These are phyloP conservation scores for Saxidomus purpurata DNA, from an alignment of 1,140 invertebrate genomes.

Conservation along the genomic window DNA sequence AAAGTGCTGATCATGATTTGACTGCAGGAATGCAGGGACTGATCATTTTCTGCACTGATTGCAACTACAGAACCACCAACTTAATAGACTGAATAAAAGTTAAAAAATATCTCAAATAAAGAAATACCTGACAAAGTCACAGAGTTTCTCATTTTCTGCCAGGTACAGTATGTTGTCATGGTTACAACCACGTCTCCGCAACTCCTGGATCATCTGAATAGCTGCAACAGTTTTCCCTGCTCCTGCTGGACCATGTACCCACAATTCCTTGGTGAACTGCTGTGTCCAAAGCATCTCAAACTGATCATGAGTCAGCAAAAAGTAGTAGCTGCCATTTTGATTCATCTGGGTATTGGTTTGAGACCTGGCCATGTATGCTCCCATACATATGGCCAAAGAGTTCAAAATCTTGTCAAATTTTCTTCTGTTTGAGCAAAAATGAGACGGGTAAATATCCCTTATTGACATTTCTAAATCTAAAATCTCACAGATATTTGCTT, in stretches of 20 bases:
- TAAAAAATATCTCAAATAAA: neutral
- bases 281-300: constrained; percentile 79
- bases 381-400: constrained; percentile 73
- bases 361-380: constrained; percentile 74
- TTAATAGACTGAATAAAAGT: too few relatives aligned
- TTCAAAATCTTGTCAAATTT: constrained; percentile 75
- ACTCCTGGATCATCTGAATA: constrained; percentile 77
- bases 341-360: constrained; percentile 46
- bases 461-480: constrained; percentile 54
- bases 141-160: constrained; percentile 79
- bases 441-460: constrained; percentile 74
- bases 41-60: too few relatives aligned
- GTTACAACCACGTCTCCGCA: constrained; percentile 71
- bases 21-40: too few relatives aligned
- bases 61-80: too few relatives aligned
- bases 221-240: constrained; percentile 80
- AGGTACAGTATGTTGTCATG: constrained; percentile 75
- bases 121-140: constrained; percentile 78
- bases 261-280: constrained; percentile 80
- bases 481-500: constrained; percentile 46
- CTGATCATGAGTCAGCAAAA: constrained; percentile 81
- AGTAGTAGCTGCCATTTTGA: constrained; percentile 71
- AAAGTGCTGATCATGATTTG: too few relatives aligned
- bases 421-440: constrained; percentile 64
- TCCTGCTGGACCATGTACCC: constrained; percentile 81